These are phyloP conservation scores for Panthera tigris DNA, from an alignment of 2,113 vertebrate genomes.

Conservation along the genomic window DNA sequence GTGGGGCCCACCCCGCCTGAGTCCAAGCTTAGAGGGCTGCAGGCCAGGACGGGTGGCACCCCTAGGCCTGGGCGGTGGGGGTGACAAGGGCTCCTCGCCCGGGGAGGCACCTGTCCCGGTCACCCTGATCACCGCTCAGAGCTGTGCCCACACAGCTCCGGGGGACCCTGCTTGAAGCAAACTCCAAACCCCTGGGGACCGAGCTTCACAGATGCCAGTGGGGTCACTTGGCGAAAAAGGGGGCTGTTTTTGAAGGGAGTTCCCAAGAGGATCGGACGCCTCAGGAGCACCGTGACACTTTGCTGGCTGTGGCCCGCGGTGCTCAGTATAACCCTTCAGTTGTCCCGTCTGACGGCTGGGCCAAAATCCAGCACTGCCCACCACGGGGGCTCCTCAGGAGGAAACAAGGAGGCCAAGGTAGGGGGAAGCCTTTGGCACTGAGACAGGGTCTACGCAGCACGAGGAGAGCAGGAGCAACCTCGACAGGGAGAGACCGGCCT, in stretches of 20 bases:
- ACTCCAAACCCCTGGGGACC: neutral
- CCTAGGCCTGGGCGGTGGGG: neutral
- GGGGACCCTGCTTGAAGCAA: neutral
- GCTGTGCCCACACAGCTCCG: neutral
- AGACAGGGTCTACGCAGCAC: neutral
- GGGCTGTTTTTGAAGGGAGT: neutral
- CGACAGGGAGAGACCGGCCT: neutral
- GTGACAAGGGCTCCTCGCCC: neutral
- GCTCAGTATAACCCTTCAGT: fast-evolving
- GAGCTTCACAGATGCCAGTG: neutral
- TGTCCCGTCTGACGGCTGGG: neutral
- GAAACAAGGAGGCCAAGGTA: fast-evolving
- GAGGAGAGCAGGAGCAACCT: neutral
- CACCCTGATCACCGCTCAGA: neutral
- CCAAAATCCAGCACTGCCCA: neutral
- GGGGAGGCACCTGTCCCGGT: neutral
- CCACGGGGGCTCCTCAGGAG: fast-evolving
- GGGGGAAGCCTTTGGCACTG: neutral
- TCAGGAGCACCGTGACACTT: fast-evolving
- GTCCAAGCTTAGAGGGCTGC: neutral
- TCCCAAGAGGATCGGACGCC: neutral
- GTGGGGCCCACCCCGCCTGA: fast-evolving
- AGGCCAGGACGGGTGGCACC: fast-evolving
- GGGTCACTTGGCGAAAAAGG: too few species aligned
- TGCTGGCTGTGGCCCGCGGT: fast-evolving